These are phyloP conservation scores for Tachysurus fulvidraco DNA, from an alignment of 2,113 vertebrate genomes.

Conservation along the genomic window DNA sequence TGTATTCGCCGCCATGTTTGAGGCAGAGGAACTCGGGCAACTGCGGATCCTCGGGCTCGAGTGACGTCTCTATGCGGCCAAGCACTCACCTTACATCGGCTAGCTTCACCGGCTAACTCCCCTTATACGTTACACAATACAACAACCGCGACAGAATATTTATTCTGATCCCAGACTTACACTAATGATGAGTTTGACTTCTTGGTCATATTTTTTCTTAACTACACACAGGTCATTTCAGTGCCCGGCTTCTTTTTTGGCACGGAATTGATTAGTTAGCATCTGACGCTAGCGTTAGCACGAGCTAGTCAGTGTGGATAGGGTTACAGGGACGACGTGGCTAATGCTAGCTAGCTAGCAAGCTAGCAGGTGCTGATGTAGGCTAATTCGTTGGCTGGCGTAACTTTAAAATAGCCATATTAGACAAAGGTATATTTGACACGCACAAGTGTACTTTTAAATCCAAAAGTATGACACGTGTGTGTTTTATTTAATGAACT, in stretches of 20 bases:
- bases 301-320: conserved; percentile 25
- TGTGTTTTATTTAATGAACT: neutral
- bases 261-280: conserved; percentile 9
- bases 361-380: conserved; percentile 26
- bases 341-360: conserved; percentile 37
- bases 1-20: conserved; percentile 73
- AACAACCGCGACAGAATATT: neutral
- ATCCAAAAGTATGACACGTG: neutral
- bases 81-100: neutral
- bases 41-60: conserved; percentile 58
- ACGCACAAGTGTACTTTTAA: neutral
- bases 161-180: too few species aligned
- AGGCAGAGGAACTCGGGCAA: conserved; percentile 64
- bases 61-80: conserved; percentile 60
- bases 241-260: conserved; percentile 3
- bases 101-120: neutral
- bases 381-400: neutral
- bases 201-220: neutral
- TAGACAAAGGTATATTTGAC: neutral
- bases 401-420: neutral
- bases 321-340: conserved; percentile 38
- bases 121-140: neutral
- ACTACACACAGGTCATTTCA: neutral
- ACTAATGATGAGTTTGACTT: neutral
- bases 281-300: conserved; percentile 13